Conservation (phyloP, 2,888 invertebrate species). For the Zele albiditarsus region DNA sequence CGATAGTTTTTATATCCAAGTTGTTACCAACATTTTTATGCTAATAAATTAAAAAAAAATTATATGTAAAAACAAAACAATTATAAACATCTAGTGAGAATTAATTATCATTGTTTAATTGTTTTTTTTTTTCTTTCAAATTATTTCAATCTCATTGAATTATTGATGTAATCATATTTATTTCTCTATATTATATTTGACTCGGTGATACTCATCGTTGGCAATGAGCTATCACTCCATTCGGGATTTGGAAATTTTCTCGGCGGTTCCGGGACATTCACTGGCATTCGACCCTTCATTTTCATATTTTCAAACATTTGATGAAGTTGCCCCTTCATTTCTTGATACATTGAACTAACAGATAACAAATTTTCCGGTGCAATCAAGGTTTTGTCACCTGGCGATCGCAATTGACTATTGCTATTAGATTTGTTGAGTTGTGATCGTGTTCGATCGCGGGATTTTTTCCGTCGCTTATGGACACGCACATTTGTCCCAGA, state of each 20-base stretch:
- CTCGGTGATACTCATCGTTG: slow-evolving; percentile 60
- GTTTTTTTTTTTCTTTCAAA: not conserved
- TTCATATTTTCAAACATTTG: slow-evolving; percentile 59
- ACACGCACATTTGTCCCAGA: not conserved
- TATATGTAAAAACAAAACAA: slow-evolving; percentile 47
- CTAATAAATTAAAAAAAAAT: slow-evolving; percentile 48
- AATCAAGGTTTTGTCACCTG: slow-evolving; percentile 2
- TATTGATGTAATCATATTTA: not conserved
- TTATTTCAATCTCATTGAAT: not conserved
- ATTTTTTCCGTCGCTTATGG: slow-evolving; percentile 7
- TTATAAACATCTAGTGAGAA: not conserved
- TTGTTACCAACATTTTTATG: slow-evolving; percentile 52
- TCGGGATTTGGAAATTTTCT: slow-evolving; percentile 60
- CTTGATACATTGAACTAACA: slow-evolving; percentile 42
- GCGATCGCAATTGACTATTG: slow-evolving; percentile 12
- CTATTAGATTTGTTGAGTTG: not conserved
- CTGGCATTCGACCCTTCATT: slow-evolving; percentile 55
- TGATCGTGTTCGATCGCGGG: slow-evolving; percentile 3
- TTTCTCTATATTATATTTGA: slow-evolving; percentile 49
- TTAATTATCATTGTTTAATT: not conserved
- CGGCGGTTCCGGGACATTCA: slow-evolving; percentile 60
- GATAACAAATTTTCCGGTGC: slow-evolving; percentile 30
- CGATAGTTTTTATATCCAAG: slow-evolving; percentile 44
- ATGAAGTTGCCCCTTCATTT: slow-evolving; percentile 58
- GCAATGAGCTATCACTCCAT: slow-evolving; percentile 62